phyloP scores from a whole-genome alignment of 2,888 invertebrate species.

The Brenthis daphne region DNA sequence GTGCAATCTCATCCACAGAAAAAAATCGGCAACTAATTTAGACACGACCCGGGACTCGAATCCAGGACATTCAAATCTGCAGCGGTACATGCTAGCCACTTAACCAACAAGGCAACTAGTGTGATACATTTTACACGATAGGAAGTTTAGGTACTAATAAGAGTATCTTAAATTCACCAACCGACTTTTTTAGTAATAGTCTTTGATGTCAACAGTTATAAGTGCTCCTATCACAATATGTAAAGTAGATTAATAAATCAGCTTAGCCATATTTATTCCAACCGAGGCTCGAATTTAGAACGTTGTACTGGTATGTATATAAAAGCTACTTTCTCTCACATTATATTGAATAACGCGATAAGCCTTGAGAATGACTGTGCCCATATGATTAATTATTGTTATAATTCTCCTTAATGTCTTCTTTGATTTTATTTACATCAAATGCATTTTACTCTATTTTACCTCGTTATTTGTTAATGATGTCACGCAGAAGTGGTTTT shows the following conservation, averaged over 20 bases:
- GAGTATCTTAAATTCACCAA: neutral
- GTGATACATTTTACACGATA: too few relatives aligned
- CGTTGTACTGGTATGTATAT: conserved; percentile 12
- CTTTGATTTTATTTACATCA: neutral
- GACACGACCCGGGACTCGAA: too few relatives aligned
- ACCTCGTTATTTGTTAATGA: too few relatives aligned
- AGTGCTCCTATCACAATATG: neutral
- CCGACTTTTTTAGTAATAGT: neutral
- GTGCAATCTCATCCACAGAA: too few relatives aligned
- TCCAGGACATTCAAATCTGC: too few relatives aligned
- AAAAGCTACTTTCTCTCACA: conserved; percentile 21
- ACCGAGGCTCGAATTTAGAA: conserved; percentile 20
- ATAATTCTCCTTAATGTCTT: conserved; percentile 3
- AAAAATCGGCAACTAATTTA: too few relatives aligned
- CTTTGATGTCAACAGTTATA: neutral
- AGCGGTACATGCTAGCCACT: too few relatives aligned
- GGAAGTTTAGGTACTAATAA: too few relatives aligned
- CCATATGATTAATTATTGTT: conserved; percentile 3
- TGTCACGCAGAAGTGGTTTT: too few relatives aligned
- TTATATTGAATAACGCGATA: conserved; percentile 10
- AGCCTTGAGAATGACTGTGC: conserved; percentile 18
- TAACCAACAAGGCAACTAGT: too few relatives aligned
- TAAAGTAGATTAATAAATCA: conserved; percentile 12
- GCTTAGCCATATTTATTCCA: conserved; percentile 11
- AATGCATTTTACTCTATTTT: too few relatives aligned